phyloP scores from a whole-genome alignment of 2,888 invertebrate species.

The Apamea sordens region DNA sequence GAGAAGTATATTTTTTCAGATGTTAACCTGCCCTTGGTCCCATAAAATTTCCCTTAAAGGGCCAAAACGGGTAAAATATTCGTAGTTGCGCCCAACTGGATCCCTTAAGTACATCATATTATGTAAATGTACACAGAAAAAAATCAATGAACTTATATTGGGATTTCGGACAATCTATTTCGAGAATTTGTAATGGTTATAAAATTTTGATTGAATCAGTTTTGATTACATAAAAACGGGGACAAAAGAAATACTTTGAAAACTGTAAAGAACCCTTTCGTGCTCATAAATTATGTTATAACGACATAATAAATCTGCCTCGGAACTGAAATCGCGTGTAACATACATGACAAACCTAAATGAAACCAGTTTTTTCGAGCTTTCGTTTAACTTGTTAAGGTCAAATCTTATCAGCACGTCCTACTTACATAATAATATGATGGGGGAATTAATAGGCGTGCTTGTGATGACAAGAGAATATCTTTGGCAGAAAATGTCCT shows the following conservation, averaged over 20 bases:
- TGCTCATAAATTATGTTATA: constrained; percentile 65
- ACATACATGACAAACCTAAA: constrained; percentile 67
- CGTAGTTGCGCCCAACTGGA: constrained; percentile 22
- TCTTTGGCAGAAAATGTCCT: constrained; percentile 42
- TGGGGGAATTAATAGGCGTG: constrained; percentile 43
- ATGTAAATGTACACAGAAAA: constrained; percentile 42
- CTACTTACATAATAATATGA: constrained; percentile 60
- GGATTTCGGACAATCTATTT: constrained; percentile 38
- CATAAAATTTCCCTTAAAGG: constrained; percentile 51
- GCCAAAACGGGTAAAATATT: constrained; percentile 56
- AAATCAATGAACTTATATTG: constrained; percentile 39
- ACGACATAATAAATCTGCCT: constrained; percentile 66
- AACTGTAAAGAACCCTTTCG: constrained; percentile 62
- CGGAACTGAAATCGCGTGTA: constrained; percentile 66
- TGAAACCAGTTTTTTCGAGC: constrained; percentile 58
- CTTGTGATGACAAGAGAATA: constrained; percentile 57
- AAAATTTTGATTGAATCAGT: constrained; percentile 56
- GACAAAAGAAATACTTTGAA: constrained; percentile 60
- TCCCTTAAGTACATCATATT: constrained; percentile 40
- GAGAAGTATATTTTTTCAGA: constrained; percentile 55
- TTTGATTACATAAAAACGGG: constrained; percentile 53
- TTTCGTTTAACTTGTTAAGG: constrained; percentile 59
- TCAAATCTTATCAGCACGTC: constrained; percentile 63
- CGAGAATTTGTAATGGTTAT: constrained; percentile 45
- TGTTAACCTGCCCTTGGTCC: constrained; percentile 43